phyloP scores from a whole-genome alignment of 2,113 vertebrate genomes.

The Muntiacus reevesi region DNA sequence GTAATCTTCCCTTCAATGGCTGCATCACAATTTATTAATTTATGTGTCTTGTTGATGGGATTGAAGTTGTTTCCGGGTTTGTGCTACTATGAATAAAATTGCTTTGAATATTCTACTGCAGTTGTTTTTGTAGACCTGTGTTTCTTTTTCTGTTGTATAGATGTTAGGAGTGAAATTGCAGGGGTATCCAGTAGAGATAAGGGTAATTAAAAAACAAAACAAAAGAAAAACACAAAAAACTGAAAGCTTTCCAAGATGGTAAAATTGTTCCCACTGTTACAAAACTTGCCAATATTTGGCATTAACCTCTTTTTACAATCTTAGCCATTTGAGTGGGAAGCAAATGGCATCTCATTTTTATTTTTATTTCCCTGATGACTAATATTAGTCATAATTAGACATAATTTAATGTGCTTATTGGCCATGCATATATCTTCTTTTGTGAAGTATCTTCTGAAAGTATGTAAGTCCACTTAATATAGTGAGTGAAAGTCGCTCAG shows the following conservation, averaged over 20 bases:
- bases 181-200: not conserved
- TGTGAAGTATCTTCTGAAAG: not conserved
- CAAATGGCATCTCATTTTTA: not conserved
- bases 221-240: not conserved
- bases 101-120: not conserved
- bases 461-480: not conserved
- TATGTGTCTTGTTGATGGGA: not conserved
- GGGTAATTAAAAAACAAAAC: not conserved
- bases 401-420: not conserved
- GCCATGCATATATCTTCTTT: not conserved
- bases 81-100: not conserved
- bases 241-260: not conserved
- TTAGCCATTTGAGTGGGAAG: not conserved
- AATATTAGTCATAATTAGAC: not conserved
- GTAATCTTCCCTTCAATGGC: not conserved
- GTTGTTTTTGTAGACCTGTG: not conserved
- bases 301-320: not conserved
- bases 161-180: not conserved
- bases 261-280: not conserved
- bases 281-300: not conserved
- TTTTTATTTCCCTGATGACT: not conserved
- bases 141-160: not conserved
- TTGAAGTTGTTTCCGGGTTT: not conserved
- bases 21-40: not conserved
- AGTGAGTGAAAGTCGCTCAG: not conserved